Base-by-base conservation (phyloP, 2,888 invertebrate species). In the Drosophila atripex region DNA sequence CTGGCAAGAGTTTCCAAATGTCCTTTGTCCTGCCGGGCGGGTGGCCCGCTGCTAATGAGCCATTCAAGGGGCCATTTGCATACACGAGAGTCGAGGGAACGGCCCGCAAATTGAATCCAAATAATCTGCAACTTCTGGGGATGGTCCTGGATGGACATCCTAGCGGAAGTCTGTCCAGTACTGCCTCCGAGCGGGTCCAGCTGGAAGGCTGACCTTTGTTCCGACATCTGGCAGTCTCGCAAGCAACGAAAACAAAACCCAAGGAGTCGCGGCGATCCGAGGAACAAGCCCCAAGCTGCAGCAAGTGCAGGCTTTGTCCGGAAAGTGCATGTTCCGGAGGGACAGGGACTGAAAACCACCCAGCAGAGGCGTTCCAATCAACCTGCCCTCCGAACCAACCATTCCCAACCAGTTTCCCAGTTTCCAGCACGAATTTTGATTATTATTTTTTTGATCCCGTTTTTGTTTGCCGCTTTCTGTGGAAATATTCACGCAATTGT, bases 41-140 rank as follows among this genome's bases (percentile, higher is more conserved):
- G 18, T 25, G 32, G 57, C 38, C 52, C 16, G 41, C 30, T 66
- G 71, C 71, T 76, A 80, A 80, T 77, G 76, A 77, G 71, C 75
- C 63, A 77, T 77, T 80, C 61, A 77, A 59, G 47, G 47, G 32
- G 12, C 52, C 51, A 79, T 76, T 80, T 76, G 80, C 80, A 71
- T 80, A 71, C 30, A 9, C 18, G 25, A 30, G 41, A 35, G 30
- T 14, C n/a, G 12, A 30, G 23, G 5, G n/a, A 39, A 47, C 5
- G 39, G 14, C 5, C 25, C 1, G 9, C 35, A 25, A 64, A 65
- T 52, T 30, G 41, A 25, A 58, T 45, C n/a, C 14, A 43, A 50
- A 38, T 38, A 38, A 14, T 38, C 35, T n/a, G 35, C 6, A 12
- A n/a, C 4, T 38, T n/a, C 8, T 8, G 39, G 14, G 39, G 16